Conservation (phyloP, 2,888 invertebrate species). For the Cantharis lateralis region DNA sequence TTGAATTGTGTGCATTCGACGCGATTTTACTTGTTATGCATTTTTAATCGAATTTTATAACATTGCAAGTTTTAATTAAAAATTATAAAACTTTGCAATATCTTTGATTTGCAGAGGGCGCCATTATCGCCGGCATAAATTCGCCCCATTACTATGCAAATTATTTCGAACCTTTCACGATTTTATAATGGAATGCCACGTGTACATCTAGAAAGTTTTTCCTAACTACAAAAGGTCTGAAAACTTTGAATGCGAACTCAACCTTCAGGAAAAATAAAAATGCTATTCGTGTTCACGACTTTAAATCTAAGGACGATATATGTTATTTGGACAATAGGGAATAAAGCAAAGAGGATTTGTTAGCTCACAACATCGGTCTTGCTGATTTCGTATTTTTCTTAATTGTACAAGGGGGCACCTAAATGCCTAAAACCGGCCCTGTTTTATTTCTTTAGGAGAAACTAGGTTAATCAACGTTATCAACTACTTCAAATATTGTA, state of each 20-base stretch:
- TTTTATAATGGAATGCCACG: not conserved
- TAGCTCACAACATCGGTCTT: not conserved
- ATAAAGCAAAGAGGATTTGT: not conserved
- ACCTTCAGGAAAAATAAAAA: not conserved
- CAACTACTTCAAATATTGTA: not conserved
- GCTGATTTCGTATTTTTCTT: not conserved
- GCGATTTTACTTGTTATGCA: not conserved
- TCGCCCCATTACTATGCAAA: not conserved
- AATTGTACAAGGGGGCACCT: not conserved
- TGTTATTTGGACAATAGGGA: not conserved
- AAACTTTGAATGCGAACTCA: not conserved
- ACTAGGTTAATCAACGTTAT: not conserved
- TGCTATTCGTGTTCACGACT: not conserved
- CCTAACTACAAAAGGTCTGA: not conserved
- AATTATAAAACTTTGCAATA: not conserved
- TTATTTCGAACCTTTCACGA: not conserved
- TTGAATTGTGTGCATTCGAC: slow-evolving; percentile 2
- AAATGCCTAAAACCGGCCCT: not conserved
- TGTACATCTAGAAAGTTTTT: not conserved
- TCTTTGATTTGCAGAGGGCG: not conserved
- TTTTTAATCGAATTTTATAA: not conserved
- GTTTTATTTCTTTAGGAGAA: not conserved
- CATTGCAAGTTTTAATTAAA: not conserved
- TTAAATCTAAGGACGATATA: not conserved
- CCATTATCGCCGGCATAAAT: not conserved